phyloP scores from a whole-genome alignment of 2,113 vertebrate species.

The Lepidothrix coronata region DNA sequence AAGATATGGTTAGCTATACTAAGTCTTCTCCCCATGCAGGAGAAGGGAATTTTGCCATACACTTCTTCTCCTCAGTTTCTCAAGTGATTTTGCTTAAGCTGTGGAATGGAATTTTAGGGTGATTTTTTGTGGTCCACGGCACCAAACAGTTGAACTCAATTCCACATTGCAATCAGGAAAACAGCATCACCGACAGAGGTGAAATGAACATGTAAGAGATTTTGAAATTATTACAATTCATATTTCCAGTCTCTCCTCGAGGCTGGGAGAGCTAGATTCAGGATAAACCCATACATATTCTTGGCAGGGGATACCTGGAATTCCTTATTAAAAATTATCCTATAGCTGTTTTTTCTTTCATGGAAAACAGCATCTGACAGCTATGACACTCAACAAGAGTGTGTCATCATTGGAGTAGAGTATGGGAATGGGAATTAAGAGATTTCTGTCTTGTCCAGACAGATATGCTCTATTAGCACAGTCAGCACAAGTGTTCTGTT shows the following conservation, averaged over 20 bases:
- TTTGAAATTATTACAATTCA: background rate
- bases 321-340: background rate
- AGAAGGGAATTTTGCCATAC: background rate
- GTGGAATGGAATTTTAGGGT: background rate
- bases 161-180: background rate
- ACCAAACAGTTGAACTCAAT: fast-evolving
- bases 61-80: background rate
- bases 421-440: background rate
- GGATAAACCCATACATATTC: background rate
- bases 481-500: background rate
- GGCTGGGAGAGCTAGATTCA: background rate
- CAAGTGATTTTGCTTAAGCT: background rate
- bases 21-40: fast-evolving
- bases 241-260: background rate
- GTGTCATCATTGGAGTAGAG: background rate
- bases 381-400: background rate
- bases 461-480: background rate
- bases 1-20: background rate
- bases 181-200: background rate
- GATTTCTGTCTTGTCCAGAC: background rate
- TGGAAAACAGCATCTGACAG: background rate
- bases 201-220: background rate
- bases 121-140: fast-evolving
- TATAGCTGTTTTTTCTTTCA: background rate
- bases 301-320: background rate